These are phyloP conservation scores for Gryllus bimaculatus DNA, from an alignment of 1,140 invertebrate species.

Conservation along the genomic window DNA sequence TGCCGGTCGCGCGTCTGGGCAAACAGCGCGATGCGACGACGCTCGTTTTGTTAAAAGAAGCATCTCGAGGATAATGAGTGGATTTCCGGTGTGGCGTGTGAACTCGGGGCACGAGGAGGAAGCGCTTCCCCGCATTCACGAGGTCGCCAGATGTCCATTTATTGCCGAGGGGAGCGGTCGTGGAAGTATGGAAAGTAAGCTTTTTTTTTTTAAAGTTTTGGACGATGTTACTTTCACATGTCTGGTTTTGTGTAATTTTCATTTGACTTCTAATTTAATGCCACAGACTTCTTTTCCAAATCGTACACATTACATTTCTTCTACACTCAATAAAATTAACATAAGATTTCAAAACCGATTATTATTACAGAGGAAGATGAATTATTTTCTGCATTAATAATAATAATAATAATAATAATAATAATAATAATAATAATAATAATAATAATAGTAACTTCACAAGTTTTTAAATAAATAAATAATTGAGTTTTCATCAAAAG, in stretches of 20 bases:
- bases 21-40: background rate
- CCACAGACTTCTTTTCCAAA: no score
- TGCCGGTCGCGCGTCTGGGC: background rate
- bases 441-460: background rate
- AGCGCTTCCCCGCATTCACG: background rate
- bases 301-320: no score
- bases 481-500: no score
- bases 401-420: constrained; percentile 8
- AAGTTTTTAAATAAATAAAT: no score
- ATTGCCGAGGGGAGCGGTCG: no score
- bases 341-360: background rate
- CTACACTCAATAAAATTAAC: no score
- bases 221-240: no score
- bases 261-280: no score
- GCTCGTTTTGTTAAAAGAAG: background rate
- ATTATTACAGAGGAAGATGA: background rate
- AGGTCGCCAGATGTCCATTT: no score
- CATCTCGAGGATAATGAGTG: background rate
- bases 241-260: no score
- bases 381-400: background rate
- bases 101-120: background rate
- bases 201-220: no score
- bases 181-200: no score
- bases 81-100: background rate
- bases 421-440: constrained; percentile 6